These are phyloP conservation scores for Chaetorhynchus papuensis DNA, from an alignment of 2,113 vertebrate genomes.

Conservation along the genomic window DNA sequence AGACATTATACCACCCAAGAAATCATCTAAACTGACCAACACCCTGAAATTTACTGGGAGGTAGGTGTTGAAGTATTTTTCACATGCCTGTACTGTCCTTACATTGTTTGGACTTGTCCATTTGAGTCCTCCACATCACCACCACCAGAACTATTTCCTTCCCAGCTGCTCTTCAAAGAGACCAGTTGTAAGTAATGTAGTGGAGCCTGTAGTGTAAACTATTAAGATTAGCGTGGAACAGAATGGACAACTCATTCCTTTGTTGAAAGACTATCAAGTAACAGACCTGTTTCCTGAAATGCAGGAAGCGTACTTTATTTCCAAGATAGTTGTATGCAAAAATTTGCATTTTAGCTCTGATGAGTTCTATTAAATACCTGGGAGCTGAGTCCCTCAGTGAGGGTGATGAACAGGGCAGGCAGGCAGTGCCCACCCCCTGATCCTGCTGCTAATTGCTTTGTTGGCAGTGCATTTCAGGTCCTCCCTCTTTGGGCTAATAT, in stretches of 20 bases:
- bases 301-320: neutral
- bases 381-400: neutral
- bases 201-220: neutral
- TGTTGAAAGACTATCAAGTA: neutral
- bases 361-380: fast-evolving
- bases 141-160: neutral
- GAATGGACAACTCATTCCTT: neutral
- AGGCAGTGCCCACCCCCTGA: neutral
- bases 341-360: neutral
- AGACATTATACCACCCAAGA: neutral
- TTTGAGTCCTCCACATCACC: neutral
- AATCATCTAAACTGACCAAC: neutral
- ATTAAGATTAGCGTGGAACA: neutral
- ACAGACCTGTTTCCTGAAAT: neutral
- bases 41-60: neutral
- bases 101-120: neutral
- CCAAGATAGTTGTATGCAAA: neutral
- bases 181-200: neutral
- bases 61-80: neutral
- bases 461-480: neutral
- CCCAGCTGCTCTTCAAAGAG: neutral
- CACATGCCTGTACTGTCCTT: neutral
- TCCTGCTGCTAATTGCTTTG: neutral
- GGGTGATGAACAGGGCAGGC: neutral
- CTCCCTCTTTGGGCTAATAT: neutral